Base-by-base conservation (phyloP, 2,888 invertebrate species). In the Elgonia sp. region DNA sequence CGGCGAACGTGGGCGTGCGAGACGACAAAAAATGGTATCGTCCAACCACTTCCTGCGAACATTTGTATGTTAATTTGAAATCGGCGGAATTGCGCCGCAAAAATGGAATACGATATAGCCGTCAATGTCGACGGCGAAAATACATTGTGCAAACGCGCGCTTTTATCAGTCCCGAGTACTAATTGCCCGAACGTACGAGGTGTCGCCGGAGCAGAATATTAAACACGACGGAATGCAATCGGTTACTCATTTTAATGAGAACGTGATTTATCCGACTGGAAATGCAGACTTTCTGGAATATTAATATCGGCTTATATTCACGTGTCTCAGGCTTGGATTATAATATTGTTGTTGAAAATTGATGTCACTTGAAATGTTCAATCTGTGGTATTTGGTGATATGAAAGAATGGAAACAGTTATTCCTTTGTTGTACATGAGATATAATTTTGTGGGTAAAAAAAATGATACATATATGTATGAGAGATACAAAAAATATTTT, bases 161-260 rank as follows among this genome's bases (percentile, higher is more conserved):
- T 55, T 73, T 82, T 82, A 82, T 82, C 82, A 82, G 73, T 42
- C 73, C 39, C 55, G 60, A 42, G 63, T 73, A 82, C 82, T 82
- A 82, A 82, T 82, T 82, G 82, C 72, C 73, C 8, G 42, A 69
- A 69, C 50, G 39, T 84, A 76, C 83, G 75, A 84, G 69, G 79
- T 80, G 79, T 80, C 79, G 79, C 80, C 50, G 53, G 20, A 62
- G 57, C 70, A 53, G 70, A 69, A 80, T 80, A 80, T 80, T 80
- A 80, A 79, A 69, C 39, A 37, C 69, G 42, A 40, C 29, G 60
- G 60, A 70, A 50, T 70, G 69, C 85, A 85, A 80, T 85, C 75
- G 69, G 65, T 67, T 75, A 60, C 69, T 80, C 69, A 75, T 80
- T 85, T 85, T 75, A 85, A 85, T 85, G 62, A 85, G 85, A 75